Conservation (phyloP, 2,888 invertebrate species). For the Pandemis corylana region DNA sequence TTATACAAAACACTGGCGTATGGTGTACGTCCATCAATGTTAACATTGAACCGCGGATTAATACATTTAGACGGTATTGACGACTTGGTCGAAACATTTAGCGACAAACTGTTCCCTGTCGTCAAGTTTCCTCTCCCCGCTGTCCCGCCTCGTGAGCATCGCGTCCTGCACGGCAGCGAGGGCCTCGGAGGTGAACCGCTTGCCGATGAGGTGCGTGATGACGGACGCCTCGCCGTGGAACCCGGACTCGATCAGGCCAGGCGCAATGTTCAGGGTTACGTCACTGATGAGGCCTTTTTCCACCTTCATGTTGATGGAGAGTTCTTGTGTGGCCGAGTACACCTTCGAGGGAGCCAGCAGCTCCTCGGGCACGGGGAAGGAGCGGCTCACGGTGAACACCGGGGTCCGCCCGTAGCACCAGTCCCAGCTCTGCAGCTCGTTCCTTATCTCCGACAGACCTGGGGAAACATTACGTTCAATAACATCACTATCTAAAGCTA, state of each 20-base stretch:
- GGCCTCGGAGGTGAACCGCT: slow-evolving; percentile 87
- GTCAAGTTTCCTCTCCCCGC: slow-evolving; percentile 71
- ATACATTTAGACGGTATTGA: slow-evolving; percentile 77
- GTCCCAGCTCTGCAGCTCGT: slow-evolving; percentile 91
- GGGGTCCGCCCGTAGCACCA: slow-evolving; percentile 96
- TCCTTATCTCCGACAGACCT: slow-evolving; percentile 89
- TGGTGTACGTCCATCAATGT: neutral
- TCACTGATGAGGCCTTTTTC: slow-evolving; percentile 87
- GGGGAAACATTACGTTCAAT: slow-evolving; percentile 46
- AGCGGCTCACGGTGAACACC: slow-evolving; percentile 89
- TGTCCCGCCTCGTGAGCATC: slow-evolving; percentile 71
- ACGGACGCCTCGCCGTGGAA: slow-evolving; percentile 87
- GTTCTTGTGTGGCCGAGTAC: slow-evolving; percentile 75
- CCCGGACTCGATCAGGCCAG: slow-evolving; percentile 84
- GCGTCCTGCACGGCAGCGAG: slow-evolving; percentile 85
- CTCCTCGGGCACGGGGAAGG: slow-evolving; percentile 85
- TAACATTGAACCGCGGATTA: slow-evolving; percentile 6
- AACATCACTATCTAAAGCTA: slow-evolving; percentile 8
- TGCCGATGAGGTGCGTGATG: slow-evolving; percentile 87
- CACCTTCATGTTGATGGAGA: slow-evolving; percentile 87
- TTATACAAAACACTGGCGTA: slow-evolving; percentile 32
- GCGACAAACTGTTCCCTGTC: slow-evolving; percentile 86
- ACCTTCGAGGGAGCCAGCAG: slow-evolving; percentile 74
- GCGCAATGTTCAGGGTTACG: slow-evolving; percentile 87
- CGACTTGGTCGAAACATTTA: slow-evolving; percentile 86